These are phyloP conservation scores for Drosophila elegans DNA, from an alignment of 1,140 invertebrate genomes.

Conservation along the genomic window DNA sequence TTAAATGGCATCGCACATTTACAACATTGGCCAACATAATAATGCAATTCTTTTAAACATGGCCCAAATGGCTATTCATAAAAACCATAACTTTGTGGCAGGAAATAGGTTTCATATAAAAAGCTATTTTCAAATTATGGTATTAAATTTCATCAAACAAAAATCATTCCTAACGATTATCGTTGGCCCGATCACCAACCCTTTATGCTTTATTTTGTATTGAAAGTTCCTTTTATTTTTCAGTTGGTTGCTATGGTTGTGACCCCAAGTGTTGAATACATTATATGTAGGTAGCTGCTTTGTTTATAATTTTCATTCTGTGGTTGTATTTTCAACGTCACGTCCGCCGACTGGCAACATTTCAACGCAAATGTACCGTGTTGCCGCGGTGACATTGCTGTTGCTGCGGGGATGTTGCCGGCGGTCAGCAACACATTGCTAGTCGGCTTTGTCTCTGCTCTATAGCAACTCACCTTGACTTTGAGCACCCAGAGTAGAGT, in stretches of 20 bases:
- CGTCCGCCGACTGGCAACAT: conserved; percentile 46
- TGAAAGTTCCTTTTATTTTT: background rate
- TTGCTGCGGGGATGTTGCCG: conserved; percentile 24
- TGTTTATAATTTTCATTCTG: conserved; percentile 42
- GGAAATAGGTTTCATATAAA: too few relatives aligned
- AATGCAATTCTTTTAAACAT: background rate
- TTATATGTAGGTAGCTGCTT: conserved; percentile 19
- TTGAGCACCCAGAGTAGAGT: conserved; percentile 24
- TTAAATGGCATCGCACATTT: background rate
- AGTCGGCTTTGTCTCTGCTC: conserved; percentile 13
- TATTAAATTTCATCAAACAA: too few relatives aligned
- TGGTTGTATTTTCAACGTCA: conserved; percentile 26
- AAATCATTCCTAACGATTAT: too few relatives aligned
- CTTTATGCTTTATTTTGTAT: too few relatives aligned
- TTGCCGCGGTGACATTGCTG: conserved; percentile 8
- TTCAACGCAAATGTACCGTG: conserved; percentile 3
- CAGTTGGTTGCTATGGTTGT: conserved; percentile 10
- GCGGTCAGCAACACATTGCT: conserved; percentile 23
- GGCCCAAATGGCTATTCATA: too few relatives aligned
- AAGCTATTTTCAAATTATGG: too few relatives aligned
- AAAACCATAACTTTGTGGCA: too few relatives aligned
- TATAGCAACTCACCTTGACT: conserved; percentile 38
- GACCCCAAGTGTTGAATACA: conserved; percentile 24
- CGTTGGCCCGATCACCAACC: too few relatives aligned
- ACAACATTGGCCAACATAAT: background rate